Percentiles rank a stretch among this genome's conserved stretches.
Evolutionary conservation across 35 echinoderm and acorn worm genomes (phyloP).

Genomic region (Apostichopus parvimensis): DNA sequence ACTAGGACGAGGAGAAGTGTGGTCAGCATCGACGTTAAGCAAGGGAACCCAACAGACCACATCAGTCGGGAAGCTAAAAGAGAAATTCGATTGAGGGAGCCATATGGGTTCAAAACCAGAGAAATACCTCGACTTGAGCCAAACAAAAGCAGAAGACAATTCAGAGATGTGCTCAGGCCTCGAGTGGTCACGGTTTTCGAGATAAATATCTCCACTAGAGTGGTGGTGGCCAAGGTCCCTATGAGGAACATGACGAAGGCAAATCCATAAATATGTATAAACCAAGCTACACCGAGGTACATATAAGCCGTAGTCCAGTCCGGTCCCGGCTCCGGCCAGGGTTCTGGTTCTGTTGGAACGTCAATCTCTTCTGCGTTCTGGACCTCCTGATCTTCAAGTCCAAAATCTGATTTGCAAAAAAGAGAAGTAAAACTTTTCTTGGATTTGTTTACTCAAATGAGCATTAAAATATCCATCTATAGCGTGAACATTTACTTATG

Average conservation of each 20-base stretch:
- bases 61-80: conserved; percentile 68
- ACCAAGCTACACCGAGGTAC: conserved; percentile 57
- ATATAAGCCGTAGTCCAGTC: conserved; percentile 61
- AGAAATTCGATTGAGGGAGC: conserved; percentile 61
- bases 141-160: conserved; percentile 60
- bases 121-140: conserved; percentile 71
- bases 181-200: conserved; percentile 11
- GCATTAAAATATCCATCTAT: too few species aligned
- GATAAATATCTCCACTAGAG: conserved; percentile 47
- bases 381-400: background rate
- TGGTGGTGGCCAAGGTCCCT: conserved; percentile 38
- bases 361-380: background rate
- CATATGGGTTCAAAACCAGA: conserved; percentile 79
- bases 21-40: conserved; percentile 72
- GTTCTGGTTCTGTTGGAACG: conserved; percentile 50
- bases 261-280: conserved; percentile 72
- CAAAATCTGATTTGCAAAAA: background rate
- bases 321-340: conserved; percentile 91
- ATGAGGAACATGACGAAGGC: conserved; percentile 53
- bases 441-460: too few species aligned
- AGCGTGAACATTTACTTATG: too few species aligned
- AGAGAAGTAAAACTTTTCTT: background rate
- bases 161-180: conserved; percentile 67
- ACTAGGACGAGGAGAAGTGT: conserved; percentile 81
- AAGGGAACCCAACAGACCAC: conserved; percentile 93